Evolutionary conservation across 2,113 vertebrate genomes (phyloP).

Genomic region (Chionomys nivalis): DNA sequence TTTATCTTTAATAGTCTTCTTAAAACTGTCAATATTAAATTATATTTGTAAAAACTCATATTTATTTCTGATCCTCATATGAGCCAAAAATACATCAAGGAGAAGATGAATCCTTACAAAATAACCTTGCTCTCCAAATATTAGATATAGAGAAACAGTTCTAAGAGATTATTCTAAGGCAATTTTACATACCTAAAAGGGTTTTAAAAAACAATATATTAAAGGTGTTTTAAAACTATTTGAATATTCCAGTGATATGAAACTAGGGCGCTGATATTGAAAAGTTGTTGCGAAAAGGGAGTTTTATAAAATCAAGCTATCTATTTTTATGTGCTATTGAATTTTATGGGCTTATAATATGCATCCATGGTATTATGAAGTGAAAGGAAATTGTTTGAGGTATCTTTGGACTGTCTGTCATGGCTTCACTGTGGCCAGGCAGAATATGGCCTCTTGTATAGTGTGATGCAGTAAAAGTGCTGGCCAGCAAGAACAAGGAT

Average conservation of each 20-base stretch:
- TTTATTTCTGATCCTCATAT: neutral
- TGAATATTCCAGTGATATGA: neutral
- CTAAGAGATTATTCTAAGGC: neutral
- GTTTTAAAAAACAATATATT: conserved; percentile 35
- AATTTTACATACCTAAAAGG: conserved; percentile 22
- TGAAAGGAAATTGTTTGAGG: conserved; percentile 36
- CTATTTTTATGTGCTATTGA: conserved; percentile 58
- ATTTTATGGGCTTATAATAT: conserved; percentile 62
- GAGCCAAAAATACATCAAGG: neutral
- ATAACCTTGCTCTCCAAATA: conserved; percentile 30
- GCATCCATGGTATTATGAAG: conserved; percentile 55
- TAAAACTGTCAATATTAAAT: conserved; percentile 43
- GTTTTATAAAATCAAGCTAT: conserved; percentile 52
- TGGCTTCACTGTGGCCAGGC: neutral
- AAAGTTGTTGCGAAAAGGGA: conserved; percentile 49
- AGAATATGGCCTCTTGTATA: neutral
- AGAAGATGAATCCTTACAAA: neutral
- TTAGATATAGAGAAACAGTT: conserved; percentile 1
- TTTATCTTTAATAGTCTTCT: conserved; percentile 42
- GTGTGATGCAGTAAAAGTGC: neutral
- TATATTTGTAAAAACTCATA: neutral
- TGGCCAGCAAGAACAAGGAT: neutral
- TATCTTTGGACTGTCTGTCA: neutral
- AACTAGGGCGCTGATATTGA: neutral
- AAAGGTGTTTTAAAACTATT: conserved; percentile 19